Evolutionary conservation across 2,113 vertebrate genomes (phyloP).

Genomic region (Trachemys scripta): DNA sequence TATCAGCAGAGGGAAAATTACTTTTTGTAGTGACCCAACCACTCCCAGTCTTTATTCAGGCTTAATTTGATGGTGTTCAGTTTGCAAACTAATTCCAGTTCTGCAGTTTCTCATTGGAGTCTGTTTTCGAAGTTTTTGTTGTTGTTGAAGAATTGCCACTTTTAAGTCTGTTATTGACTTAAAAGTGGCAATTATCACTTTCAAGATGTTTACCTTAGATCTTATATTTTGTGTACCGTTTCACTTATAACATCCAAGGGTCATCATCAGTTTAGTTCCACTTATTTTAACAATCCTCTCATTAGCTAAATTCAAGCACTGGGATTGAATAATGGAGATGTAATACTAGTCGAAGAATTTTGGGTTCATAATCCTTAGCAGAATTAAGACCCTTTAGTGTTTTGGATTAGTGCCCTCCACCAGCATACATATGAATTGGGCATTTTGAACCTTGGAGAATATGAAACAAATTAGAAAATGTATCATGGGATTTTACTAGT

Average conservation of each 20-base stretch:
- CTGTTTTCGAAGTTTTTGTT: too few relatives aligned
- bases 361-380: background rate
- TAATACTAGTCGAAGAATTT: background rate
- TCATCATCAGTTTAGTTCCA: background rate
- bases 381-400: background rate
- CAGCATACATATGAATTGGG: background rate
- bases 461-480: background rate
- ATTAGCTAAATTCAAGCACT: background rate
- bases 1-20: too few relatives aligned
- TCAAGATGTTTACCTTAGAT: background rate
- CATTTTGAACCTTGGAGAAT: background rate
- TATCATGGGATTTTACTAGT: background rate
- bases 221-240: background rate
- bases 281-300: background rate
- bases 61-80: too few relatives aligned
- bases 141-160: too few relatives aligned
- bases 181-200: background rate
- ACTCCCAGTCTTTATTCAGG: too few relatives aligned
- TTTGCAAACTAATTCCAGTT: too few relatives aligned
- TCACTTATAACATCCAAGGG: background rate
- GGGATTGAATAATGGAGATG: background rate
- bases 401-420: background rate
- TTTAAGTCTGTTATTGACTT: too few relatives aligned
- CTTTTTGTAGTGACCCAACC: too few relatives aligned
- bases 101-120: too few relatives aligned